Base-by-base conservation (phyloP, 2,113 vertebrate species). In the Phoenicopterus ruber region DNA sequence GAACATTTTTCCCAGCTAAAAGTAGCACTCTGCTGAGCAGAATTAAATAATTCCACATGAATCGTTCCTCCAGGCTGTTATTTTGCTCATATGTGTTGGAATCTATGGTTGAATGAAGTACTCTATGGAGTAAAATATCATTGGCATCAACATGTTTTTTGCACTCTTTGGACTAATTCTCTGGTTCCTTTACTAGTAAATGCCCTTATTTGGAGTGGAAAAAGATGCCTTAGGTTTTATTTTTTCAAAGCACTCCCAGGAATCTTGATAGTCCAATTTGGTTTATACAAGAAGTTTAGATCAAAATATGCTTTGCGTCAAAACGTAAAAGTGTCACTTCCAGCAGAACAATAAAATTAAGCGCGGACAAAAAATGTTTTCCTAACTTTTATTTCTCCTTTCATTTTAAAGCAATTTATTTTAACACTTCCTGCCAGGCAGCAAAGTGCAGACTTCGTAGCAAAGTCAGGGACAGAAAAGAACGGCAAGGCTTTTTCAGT, bases 1-100 rank as follows among this genome's bases (percentile, higher is more conserved):
- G 97, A 97, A 98, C 98, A 94, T 96, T 97, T 94, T 98, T 97
- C 97, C 94, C 94, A 94, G 98, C 97, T 98, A 98, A 98, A 98
- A 98, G 98, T 96, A 96, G 93, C 85, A 52, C 61, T 96, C 59
- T 81, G 78, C 71, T 88, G 40, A 96, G 97, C 96, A 93, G 62
- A 97, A 97, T 65, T 95, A 89, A 96, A 96, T 95, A 96, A 97
- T 97, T 97, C 92, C 97, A 96, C 96, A 97, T 96, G 96, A 97
- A 97, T 96, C 89, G 73, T 82, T 97, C 58, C 87, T 95, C 63
- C 49, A 93, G 95, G 96, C 94, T 97, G 88, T 91, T 95, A 94
- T 96, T 78, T 88, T 94, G 89, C 88, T 97, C 81, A 44, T 55
- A 92, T 71, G 80, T 80, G 66, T 71, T 94, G 89, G 97, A 96